phyloP scores from a whole-genome alignment of 2,888 invertebrate species.

The Dynastes maya region DNA sequence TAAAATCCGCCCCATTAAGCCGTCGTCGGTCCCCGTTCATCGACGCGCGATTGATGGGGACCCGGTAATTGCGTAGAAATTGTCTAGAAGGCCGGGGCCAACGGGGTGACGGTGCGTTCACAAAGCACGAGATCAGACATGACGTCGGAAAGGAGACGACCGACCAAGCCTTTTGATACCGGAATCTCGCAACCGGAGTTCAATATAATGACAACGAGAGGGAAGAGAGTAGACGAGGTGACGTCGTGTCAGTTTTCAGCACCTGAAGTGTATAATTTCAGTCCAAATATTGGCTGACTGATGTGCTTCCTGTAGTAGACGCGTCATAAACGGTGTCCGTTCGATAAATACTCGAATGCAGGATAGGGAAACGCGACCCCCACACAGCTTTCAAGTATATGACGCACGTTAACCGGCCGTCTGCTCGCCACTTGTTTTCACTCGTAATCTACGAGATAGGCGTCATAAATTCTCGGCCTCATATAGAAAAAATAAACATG shows the following conservation, averaged over 20 bases:
- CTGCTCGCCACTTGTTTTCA: not conserved
- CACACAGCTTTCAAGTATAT: not conserved
- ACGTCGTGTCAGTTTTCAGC: conserved; percentile 50
- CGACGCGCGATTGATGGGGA: conserved; percentile 34
- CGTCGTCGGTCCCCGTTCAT: conserved; percentile 1
- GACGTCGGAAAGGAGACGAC: conserved; percentile 2
- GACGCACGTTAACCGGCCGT: not conserved
- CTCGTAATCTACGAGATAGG: not conserved
- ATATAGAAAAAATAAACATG: no score
- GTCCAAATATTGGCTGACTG: conserved; percentile 52
- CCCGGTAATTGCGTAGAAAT: conserved; percentile 40
- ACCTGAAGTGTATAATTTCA: conserved; percentile 54
- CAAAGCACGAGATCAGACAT: conserved; percentile 13
- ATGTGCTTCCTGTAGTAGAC: conserved; percentile 30
- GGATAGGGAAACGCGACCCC: not conserved
- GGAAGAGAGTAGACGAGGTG: not conserved
- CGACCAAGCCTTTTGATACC: conserved; percentile 42
- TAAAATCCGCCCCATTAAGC: conserved; percentile 40
- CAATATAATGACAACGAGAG: conserved; percentile 29
- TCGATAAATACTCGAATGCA: conserved; percentile 24
- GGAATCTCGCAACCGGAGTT: conserved; percentile 30
- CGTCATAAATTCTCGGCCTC: no score
- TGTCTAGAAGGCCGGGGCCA: conserved; percentile 29
- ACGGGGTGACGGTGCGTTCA: conserved; percentile 1
- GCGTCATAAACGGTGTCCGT: conserved; percentile 39